phyloP scores from a whole-genome alignment of 2,797 vertebrate species.

The Ceryle rudis region DNA sequence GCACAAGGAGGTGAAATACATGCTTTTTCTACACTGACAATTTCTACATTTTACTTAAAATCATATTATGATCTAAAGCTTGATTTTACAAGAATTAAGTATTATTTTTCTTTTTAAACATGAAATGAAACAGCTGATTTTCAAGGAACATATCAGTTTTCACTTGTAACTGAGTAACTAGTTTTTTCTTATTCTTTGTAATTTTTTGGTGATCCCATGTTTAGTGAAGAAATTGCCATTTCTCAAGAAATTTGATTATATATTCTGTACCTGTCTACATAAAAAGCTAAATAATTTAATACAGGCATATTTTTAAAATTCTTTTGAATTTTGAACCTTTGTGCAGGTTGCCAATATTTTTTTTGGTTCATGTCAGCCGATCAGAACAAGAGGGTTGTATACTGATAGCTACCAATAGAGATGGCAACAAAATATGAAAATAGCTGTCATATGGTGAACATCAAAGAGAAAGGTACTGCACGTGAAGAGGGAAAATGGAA shows the following conservation, averaged over 20 bases:
- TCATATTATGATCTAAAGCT: neutral
- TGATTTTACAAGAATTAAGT: neutral
- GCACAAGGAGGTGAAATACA: neutral
- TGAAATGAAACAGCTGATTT: neutral
- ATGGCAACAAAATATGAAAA: neutral
- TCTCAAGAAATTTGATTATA: neutral
- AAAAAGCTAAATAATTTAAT: neutral
- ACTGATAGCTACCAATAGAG: neutral
- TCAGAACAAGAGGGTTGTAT: neutral
- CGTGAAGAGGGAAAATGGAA: neutral
- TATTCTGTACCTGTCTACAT: neutral
- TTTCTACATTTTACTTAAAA: neutral
- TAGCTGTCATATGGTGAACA: neutral
- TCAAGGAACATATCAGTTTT: neutral
- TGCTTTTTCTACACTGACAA: neutral
- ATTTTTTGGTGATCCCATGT: neutral
- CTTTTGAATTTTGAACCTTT: neutral
- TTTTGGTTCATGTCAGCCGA: neutral
- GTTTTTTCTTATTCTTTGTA: neutral
- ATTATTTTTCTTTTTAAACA: neutral
- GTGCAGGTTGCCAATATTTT: neutral
- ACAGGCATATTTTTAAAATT: neutral
- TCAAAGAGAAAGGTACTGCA: neutral
- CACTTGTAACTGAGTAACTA: neutral
- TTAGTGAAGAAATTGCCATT: neutral